These are phyloP conservation scores for Steatornis caripensis DNA, from an alignment of 2,113 vertebrate genomes.

Conservation along the genomic window DNA sequence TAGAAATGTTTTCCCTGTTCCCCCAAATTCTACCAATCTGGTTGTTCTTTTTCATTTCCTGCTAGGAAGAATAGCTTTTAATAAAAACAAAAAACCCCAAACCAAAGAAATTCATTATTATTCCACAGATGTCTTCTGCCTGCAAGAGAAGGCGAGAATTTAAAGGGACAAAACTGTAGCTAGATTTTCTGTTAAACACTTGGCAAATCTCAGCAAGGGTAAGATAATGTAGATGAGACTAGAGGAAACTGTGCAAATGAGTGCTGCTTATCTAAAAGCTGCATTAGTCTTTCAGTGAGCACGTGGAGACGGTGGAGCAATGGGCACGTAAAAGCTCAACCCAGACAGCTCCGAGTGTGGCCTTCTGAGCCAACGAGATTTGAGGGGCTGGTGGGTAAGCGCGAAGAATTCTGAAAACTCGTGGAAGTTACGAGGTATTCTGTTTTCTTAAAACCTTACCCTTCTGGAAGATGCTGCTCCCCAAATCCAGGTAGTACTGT, in stretches of 20 bases:
- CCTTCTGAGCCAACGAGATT: neutral
- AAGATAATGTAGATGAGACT: neutral
- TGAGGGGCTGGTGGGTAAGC: neutral
- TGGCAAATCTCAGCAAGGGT: neutral
- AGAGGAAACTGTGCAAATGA: neutral
- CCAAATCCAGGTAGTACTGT: neutral
- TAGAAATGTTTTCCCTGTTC: constrained; percentile 48
- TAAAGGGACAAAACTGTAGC: constrained; percentile 41
- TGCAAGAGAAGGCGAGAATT: constrained; percentile 15
- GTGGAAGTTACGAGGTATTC: neutral
- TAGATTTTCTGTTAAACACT: neutral
- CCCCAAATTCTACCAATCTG: constrained; percentile 34
- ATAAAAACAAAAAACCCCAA: constrained; percentile 57
- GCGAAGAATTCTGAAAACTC: neutral
- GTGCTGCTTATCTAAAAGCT: neutral
- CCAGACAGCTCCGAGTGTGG: neutral
- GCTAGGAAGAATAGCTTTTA: constrained; percentile 61
- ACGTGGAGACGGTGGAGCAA: neutral
- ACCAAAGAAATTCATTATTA: constrained; percentile 61
- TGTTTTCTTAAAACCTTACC: constrained; percentile 1
- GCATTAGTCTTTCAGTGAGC: neutral
- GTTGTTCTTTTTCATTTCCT: constrained; percentile 65
- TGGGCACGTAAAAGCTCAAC: neutral
- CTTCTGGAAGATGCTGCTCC: neutral
- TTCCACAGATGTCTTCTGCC: constrained; percentile 54